A percentile compares a stretch with the other conserved stretches of the same genome.
Conservation (phyloP, 2,113 vertebrate species). For the Leptocoma aspasia region DNA sequence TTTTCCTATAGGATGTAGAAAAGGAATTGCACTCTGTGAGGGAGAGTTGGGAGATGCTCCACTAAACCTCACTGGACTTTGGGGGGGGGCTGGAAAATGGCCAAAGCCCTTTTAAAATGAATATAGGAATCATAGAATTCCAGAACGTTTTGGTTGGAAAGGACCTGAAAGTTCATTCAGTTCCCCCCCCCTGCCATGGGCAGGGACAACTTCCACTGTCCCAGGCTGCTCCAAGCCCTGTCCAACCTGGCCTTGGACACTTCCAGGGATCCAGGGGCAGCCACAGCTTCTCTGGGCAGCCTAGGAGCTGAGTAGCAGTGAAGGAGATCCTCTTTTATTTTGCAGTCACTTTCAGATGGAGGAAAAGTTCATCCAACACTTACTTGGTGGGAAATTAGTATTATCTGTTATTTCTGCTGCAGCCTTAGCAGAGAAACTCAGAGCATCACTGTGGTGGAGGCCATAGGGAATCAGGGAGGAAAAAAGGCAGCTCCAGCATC, state of each 20-base stretch:
- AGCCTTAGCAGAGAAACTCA: neutral
- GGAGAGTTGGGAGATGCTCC: neutral
- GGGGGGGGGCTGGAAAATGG: neutral
- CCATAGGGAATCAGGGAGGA: neutral
- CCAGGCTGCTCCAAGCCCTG: rapidly evolving
- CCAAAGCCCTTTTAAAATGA: neutral
- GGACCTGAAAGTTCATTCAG: neutral
- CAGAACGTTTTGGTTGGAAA: neutral
- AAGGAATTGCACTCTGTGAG: neutral
- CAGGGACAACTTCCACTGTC: neutral
- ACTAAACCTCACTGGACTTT: neutral
- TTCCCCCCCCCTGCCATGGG: neutral
- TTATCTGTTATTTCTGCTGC: neutral
- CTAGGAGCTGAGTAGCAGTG: neutral
- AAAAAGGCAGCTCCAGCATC: neutral
- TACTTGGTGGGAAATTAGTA: neutral
- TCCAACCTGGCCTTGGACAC: neutral
- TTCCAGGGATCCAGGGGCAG: neutral
- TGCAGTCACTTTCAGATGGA: neutral
- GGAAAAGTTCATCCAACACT: neutral
- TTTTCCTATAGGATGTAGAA: neutral
- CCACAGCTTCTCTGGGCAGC: neutral
- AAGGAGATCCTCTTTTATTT: neutral
- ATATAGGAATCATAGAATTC: neutral
- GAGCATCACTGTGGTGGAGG: neutral